Percentiles rank a stretch among this genome's conserved stretches.
Evolutionary conservation across 2,888 invertebrate genomes (phyloP).

Genomic region (Drosophila nigricruria): DNA sequence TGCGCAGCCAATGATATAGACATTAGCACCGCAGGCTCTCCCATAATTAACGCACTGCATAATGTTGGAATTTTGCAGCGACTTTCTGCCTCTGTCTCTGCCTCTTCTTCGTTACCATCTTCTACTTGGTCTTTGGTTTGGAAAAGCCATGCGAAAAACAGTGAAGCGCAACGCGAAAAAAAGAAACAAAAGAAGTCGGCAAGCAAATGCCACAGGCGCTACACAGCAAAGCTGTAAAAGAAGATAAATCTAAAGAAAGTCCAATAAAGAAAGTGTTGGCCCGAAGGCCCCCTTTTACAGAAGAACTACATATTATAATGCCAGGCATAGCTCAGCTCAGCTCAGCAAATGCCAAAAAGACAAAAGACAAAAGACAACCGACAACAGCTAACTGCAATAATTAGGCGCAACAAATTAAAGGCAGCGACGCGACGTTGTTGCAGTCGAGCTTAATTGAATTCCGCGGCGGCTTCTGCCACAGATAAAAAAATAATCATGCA

Average conservation of each 20-base stretch:
- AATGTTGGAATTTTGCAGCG: slow-evolving; percentile 31
- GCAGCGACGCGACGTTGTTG: slow-evolving; percentile 21
- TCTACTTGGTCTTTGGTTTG: not conserved
- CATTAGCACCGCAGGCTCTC: slow-evolving; percentile 56
- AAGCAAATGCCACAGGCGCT: slow-evolving; percentile 44
- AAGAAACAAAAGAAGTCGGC: slow-evolving; percentile 23
- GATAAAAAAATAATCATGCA: slow-evolving; percentile 38
- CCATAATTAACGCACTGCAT: slow-evolving; percentile 64
- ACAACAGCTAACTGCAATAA: slow-evolving; percentile 60
- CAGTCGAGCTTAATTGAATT: slow-evolving; percentile 55
- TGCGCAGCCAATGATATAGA: slow-evolving; percentile 56
- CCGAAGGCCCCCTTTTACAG: slow-evolving; percentile 56
- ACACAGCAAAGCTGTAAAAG: slow-evolving; percentile 38
- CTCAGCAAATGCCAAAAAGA: slow-evolving; percentile 41
- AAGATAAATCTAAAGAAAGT: slow-evolving; percentile 71
- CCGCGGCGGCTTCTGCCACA: slow-evolving; percentile 41
- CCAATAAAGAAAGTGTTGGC: slow-evolving; percentile 76
- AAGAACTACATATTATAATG: slow-evolving; percentile 63
- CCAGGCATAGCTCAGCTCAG: slow-evolving; percentile 45
- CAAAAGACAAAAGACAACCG: slow-evolving; percentile 33
- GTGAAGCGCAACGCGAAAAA: slow-evolving; percentile 45
- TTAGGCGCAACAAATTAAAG: slow-evolving; percentile 71
- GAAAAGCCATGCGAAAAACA: slow-evolving; percentile 59
- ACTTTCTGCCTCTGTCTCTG: slow-evolving; percentile 8
- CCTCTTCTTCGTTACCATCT: slow-evolving; percentile 16